Evolutionary conservation across 2,113 vertebrate species (phyloP).

Genomic region (Scopus umbretta): DNA sequence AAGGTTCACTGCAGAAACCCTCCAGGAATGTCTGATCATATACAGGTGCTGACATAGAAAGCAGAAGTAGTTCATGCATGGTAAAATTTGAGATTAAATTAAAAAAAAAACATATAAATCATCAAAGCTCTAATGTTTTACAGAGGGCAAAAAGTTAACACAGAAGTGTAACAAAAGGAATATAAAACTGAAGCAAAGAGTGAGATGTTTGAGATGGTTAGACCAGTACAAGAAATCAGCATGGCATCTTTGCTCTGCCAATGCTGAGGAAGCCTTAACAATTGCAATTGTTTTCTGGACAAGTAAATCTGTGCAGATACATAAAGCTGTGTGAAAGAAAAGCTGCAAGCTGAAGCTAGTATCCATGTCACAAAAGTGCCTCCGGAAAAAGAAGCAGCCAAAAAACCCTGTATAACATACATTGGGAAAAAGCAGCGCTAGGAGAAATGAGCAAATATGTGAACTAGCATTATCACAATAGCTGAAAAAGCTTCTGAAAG

Average conservation of each 20-base stretch:
- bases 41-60: neutral
- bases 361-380: neutral
- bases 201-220: neutral
- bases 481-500: neutral
- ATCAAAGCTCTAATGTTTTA: neutral
- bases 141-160: neutral
- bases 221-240: neutral
- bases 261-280: neutral
- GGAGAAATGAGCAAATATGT: neutral
- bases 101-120: neutral
- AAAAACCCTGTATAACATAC: neutral
- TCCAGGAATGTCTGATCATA: neutral
- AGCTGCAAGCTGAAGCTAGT: neutral
- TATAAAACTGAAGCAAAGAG: neutral
- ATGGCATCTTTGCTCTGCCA: neutral
- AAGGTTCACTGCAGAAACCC: neutral
- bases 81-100: neutral
- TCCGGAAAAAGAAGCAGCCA: neutral
- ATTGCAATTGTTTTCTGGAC: neutral
- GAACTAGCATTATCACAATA: neutral
- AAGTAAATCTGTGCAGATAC: neutral
- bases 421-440: neutral
- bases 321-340: neutral
- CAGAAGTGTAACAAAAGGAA: neutral
- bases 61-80: neutral